Evolutionary conservation across 2,113 vertebrate genomes (phyloP), one percentile per base, ranked within the genome.

Genomic region (Rhinolophus ferrumequinum): DNA sequence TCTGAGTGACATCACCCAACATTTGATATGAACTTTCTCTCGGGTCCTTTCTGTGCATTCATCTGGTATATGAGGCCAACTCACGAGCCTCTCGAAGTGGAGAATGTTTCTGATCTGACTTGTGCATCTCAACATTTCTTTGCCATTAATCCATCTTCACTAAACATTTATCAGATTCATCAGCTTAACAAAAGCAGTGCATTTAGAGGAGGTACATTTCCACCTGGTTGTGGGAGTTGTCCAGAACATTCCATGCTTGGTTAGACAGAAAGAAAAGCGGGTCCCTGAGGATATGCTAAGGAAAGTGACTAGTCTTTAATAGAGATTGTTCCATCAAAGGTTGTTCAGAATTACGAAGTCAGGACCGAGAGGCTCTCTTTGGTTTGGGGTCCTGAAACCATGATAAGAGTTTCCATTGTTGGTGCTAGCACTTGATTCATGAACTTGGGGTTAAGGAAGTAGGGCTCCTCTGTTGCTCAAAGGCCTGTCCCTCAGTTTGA

Each of bases 321-420:
- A 64, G 72, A 60, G 52, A 47, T 52, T 81, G 30, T 83, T 88
- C 44, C 38, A 35, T 60, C 18, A 9, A 54, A 93, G 38, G 30
- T 26, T 88, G 64, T 72, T 77, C 54, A 92, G 62, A 87, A 94
- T 79, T 56, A 47, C 60, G 52, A 91, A 95, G 30, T 84, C 73
- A 75, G 16, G 13, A 58, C 79, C 41, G 72, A 95, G 66, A 94
- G 66, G 66, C 76, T 80, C 18, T 33, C 54, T 52, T 60, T 91
- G 75, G 58, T 86, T 66, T 56, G 47, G 64, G 50, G 64, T 93
- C 75, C 95, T 86, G 72, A 87, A 82, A 33, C 92, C 26, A 47
- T 4, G 70, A 52, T 72, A 50, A 92, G 24, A 50, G 22, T 72
- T 93, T 92, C 75, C 90, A 69, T 47, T 9, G 2, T 33, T 26